Base-by-base conservation (phyloP, 64 coral and sea anemone species). In the Stichodactyla helianthus region DNA sequence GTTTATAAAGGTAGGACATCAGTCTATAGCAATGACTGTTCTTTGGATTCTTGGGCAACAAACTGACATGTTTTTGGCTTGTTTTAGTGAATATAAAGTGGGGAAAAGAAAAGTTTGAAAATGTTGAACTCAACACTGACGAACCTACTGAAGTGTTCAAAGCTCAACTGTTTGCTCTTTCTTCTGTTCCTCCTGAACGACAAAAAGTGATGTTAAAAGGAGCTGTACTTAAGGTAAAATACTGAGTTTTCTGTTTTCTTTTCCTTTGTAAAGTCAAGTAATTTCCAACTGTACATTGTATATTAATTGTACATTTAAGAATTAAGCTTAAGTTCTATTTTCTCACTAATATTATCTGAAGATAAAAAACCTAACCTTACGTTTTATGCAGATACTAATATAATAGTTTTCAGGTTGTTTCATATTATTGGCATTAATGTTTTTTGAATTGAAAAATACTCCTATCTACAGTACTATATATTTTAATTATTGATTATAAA, bases 161-260 rank as follows among this genome's bases (percentile, higher is more conserved):
- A 88, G 97, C 97, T 83, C 97, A 99, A 71, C 87, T 99, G 59
- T 99, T 95, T 68, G 88, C 97, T 25, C 83, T 99, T 52, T 95
- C 97, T 35, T 88, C 89, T 87, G 97, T 99, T 23, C 55, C 93
- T 53, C 97, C 97, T 17, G 97, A 99, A 51, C 95, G 97, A 55
- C 97, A 99, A 84, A 99, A 99, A 64, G 90, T 99, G 51, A 99
- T 99, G 97, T 67, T 95, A 16, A 99, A 99, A 74, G 97, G 97
- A 88, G 79, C 93, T 51, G 90, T 93, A 80, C 53, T 99, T 55
- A 94, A 99, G 97, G 97, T 99, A 51, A 18, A 22, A 7, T 57
- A 57, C 8, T 57, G 13, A 57, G 13, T 1, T 9, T 15, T 58
- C 8, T 9, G 55, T 58, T 70, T 10, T 7, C 19, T 70, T 26